Evolutionary conservation across 2,888 invertebrate genomes (phyloP).

Genomic region (Danaus chrysippus): DNA sequence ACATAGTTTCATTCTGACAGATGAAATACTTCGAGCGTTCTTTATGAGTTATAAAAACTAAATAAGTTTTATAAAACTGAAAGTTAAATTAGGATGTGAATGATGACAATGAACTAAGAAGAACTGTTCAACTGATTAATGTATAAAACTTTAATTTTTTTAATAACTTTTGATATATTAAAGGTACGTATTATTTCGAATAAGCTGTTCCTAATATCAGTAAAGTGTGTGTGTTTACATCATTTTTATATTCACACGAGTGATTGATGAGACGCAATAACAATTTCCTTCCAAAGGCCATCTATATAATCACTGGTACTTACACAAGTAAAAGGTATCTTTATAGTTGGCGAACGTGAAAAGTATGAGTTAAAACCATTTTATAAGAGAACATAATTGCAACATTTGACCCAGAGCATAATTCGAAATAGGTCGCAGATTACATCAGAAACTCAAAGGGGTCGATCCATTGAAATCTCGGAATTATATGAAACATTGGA

Average conservation of each 20-base stretch:
- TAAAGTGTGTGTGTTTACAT: slow-evolving; percentile 20
- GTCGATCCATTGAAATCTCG: slow-evolving; percentile 24
- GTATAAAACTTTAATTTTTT: slow-evolving; percentile 16
- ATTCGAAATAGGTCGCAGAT: slow-evolving; percentile 19
- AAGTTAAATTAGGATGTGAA: slow-evolving; percentile 23
- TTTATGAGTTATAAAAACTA: slow-evolving; percentile 27
- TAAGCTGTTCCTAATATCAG: slow-evolving; percentile 12
- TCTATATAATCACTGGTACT: slow-evolving; percentile 18
- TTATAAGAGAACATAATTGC: slow-evolving; percentile 15
- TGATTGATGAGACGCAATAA: slow-evolving; percentile 52
- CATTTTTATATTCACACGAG: slow-evolving; percentile 37
- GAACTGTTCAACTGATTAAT: no score
- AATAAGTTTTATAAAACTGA: slow-evolving; percentile 22
- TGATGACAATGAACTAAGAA: slow-evolving; percentile 25
- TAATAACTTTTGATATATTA: background rate
- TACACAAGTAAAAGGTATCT: background rate
- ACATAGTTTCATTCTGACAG: slow-evolving; percentile 31
- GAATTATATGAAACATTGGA: slow-evolving; percentile 20
- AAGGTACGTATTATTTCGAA: background rate
- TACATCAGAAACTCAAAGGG: slow-evolving; percentile 19
- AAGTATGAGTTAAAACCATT: slow-evolving; percentile 11
- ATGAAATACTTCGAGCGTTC: slow-evolving; percentile 20
- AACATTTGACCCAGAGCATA: slow-evolving; percentile 20
- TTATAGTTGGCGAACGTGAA: slow-evolving; percentile 6
- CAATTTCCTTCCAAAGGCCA: slow-evolving; percentile 39